Conservation (phyloP, 2,888 invertebrate genomes). For the Amiota communis region DNA sequence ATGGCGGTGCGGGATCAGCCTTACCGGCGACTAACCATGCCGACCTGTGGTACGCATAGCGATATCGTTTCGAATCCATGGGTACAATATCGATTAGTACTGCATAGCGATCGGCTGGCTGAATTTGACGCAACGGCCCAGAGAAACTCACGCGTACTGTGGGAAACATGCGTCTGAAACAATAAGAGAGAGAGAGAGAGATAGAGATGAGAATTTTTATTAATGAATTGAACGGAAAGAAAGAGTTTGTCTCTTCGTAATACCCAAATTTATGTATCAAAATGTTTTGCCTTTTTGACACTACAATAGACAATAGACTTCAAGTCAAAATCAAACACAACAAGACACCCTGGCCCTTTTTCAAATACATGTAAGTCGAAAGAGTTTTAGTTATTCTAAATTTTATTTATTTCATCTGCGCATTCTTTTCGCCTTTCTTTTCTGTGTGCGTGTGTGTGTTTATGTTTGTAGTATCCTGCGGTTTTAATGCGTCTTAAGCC, state of each 20-base stretch:
- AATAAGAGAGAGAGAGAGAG: slow-evolving; percentile 13
- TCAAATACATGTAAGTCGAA: neutral
- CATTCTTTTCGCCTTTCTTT: slow-evolving; percentile 5
- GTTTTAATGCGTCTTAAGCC: slow-evolving; percentile 62
- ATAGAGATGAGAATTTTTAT: slow-evolving; percentile 29
- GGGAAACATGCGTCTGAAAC: slow-evolving; percentile 94
- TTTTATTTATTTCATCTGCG: neutral
- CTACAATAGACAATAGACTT: slow-evolving; percentile 45
- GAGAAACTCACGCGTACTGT: slow-evolving; percentile 95
- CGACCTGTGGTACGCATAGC: slow-evolving; percentile 98
- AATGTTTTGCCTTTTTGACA: slow-evolving; percentile 47
- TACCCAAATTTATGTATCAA: slow-evolving; percentile 51
- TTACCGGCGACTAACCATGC: slow-evolving; percentile 99
- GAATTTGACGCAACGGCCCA: slow-evolving; percentile 77
- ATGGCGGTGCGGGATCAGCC: slow-evolving; percentile 95
- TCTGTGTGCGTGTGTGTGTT: too few relatives aligned
- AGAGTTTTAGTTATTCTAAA: neutral
- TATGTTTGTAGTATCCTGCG: slow-evolving; percentile 54
- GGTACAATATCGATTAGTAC: slow-evolving; percentile 97
- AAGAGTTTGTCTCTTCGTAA: slow-evolving; percentile 37
- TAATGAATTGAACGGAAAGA: slow-evolving; percentile 23
- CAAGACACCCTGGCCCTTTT: slow-evolving; percentile 36
- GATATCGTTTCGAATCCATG: slow-evolving; percentile 95
- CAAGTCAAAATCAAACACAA: slow-evolving; percentile 45
- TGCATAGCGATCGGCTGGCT: slow-evolving; percentile 88